Percentiles rank a stretch among this genome's conserved stretches.
Conservation (phyloP, 2,113 vertebrate species). For the Macroglossus sobrinus region DNA sequence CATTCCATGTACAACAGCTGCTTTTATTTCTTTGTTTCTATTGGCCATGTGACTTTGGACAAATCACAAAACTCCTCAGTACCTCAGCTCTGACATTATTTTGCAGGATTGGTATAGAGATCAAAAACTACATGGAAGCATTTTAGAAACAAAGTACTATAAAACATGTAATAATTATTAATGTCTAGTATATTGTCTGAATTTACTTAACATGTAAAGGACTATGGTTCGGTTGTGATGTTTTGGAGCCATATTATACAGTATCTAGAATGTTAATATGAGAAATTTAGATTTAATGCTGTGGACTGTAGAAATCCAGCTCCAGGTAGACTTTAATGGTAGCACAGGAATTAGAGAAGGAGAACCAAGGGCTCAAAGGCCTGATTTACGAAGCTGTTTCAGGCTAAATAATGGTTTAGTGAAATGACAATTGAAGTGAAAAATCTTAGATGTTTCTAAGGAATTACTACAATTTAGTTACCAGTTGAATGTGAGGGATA, state of each 20-base stretch:
- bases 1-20: not conserved
- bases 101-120: not conserved
- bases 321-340: not conserved
- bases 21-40: not conserved
- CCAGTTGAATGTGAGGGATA: not conserved
- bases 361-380: not conserved
- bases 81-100: not conserved
- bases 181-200: not conserved
- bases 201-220: not conserved
- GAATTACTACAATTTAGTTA: not conserved
- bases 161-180: not conserved
- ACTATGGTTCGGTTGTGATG: not conserved
- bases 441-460: not conserved
- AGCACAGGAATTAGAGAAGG: not conserved
- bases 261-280: not conserved
- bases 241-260: not conserved
- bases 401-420: not conserved
- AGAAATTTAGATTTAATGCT: slow-evolving; percentile 26
- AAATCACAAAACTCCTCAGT: not conserved
- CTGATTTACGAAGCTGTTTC: not conserved
- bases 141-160: slow-evolving; percentile 1
- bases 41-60: not conserved
- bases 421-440: not conserved
- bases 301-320: not conserved
- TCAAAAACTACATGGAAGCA: not conserved